Evolutionary conservation across 2,888 invertebrate species (phyloP), one percentile per base, ranked within the genome.

Genomic region (Lamellibrachia columna): DNA sequence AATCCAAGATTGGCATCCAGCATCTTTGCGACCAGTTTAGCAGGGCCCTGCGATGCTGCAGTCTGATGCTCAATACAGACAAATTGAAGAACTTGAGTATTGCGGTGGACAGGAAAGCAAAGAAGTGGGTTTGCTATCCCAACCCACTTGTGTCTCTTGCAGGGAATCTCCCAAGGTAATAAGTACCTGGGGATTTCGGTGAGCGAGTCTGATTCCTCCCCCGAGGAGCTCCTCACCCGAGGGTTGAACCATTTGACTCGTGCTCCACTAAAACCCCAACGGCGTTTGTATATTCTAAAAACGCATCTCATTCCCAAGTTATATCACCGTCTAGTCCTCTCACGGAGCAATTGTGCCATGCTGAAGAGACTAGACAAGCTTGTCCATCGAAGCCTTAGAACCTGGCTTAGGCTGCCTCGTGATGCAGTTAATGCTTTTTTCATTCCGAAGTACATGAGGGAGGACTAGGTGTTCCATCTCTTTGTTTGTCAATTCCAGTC

Each of bases 11-110:
- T 90, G 90, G 90, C 90, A 15, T 90, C 90, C 90, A 90, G 90
- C 90, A 90, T n/a, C 90, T 90, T n/a, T 90, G 90, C 90, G 90
- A n/a, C 90, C 90, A 90, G n/a, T 90, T 90, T 90, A n/a, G n/a
- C 22, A 1, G 90, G n/a, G 15, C 90, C 22, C n/a, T 90, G 90
- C 22, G 90, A 1, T 1, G 1, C 40, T 40, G 90, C n/a, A n/a
- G 90, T n/a, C 90, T 90, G n/a, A 90, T 1, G 1, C 90, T 90
- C 22, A 90, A 90, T 90, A n/a, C n/a, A 15, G 90, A 90, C 1
- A 90, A 90, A n/a, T 90, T 1, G 22, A 90, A n/a, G 90, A 90
- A 15, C 22, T n/a, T 90, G n/a, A 90, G 90, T 1, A 90, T 90
- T 90, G 90, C 90, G 22, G 90, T 90, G 1, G 90, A 90, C 1